Base-by-base conservation (phyloP, 2,113 vertebrate species). In the Anthoscopus minutus region DNA sequence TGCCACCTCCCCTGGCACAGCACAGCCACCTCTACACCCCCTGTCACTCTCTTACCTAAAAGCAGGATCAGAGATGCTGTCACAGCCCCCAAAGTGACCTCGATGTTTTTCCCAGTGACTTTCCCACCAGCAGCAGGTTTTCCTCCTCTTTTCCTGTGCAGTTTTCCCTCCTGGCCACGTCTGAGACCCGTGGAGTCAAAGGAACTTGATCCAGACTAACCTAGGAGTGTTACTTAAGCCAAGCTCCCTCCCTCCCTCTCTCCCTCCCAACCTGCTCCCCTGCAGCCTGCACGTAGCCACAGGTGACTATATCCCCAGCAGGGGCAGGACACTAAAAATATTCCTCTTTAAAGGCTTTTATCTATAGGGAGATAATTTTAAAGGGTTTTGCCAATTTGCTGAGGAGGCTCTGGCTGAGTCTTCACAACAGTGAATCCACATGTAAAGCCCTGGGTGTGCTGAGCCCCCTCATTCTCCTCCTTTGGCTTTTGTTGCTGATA, bases 361-460 rank as follows among this genome's bases (percentile, higher is more conserved):
- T 30, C 72, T 12, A 4, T 0, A 47, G 3, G 3, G 38, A 27
- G 15, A 38, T 31, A 0, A 12, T 35, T 54, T 53, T 5, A 15
- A 62, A 40, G 25, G 37, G 13, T 40, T 58, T 30, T 25, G 22
- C 44, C 8, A n/a, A 18, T 23, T n/a, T 25, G 9, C 6, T 4
- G 48, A 11, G 48, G 4, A 5, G 47, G n/a, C 17, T 78, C 37
- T 0, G 4, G 30, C 1, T 44, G 61, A 76, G 44, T 33, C 44
- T 37, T 40, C 14, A 4, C 21, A 30, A 33, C 9, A 13, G 31
- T 2, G 7, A 37, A 58, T n/a, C 17, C 50, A 3, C n/a, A 1
- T 1, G 0, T 0, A 11, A 4, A n/a, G 9, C 37, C 2, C 3
- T 4, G 23, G 54, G 38, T 21, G 40, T 1, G 1, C 44, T 5